phyloP scores from a whole-genome alignment of 2,888 invertebrate species.

The Heliothis peltigera region DNA sequence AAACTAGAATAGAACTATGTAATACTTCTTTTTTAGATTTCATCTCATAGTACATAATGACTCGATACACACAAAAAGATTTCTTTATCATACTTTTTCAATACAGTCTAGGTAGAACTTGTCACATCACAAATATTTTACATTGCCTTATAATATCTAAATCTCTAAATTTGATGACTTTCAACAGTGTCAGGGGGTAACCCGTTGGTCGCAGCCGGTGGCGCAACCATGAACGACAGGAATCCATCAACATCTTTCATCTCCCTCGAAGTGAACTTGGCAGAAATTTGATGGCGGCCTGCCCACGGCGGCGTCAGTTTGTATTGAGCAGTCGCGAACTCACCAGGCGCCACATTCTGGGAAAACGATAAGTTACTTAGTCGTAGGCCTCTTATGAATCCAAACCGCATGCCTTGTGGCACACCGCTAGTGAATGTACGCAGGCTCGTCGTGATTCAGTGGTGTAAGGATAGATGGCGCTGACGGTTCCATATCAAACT shows the following conservation, averaged over 20 bases:
- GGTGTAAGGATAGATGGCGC: conserved; percentile 58
- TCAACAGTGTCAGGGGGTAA: conserved; percentile 72
- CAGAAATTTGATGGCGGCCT: conserved; percentile 95
- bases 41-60: conserved; percentile 14
- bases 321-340: conserved; percentile 93
- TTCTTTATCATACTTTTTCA: background rate
- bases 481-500: conserved; percentile 10
- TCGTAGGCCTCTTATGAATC: conserved; percentile 17
- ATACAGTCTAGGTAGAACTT: background rate
- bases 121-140: background rate
- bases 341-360: conserved; percentile 89
- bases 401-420: background rate
- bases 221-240: conserved; percentile 92
- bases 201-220: conserved; percentile 82
- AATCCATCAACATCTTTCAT: conserved; percentile 97
- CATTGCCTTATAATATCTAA: background rate
- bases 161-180: conserved; percentile 71
- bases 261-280: conserved; percentile 96
- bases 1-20: conserved; percentile 22
- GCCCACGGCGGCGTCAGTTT: conserved; percentile 94
- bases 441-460: conserved; percentile 14
- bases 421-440: background rate
- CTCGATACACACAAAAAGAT: conserved; percentile 12
- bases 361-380: conserved; percentile 27
- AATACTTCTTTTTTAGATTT: background rate